Percentiles rank a stretch among this genome's conserved stretches.
These are phyloP conservation scores for Rallus crepitans DNA, from an alignment of 2,797 vertebrate species.

Conservation along the genomic window DNA sequence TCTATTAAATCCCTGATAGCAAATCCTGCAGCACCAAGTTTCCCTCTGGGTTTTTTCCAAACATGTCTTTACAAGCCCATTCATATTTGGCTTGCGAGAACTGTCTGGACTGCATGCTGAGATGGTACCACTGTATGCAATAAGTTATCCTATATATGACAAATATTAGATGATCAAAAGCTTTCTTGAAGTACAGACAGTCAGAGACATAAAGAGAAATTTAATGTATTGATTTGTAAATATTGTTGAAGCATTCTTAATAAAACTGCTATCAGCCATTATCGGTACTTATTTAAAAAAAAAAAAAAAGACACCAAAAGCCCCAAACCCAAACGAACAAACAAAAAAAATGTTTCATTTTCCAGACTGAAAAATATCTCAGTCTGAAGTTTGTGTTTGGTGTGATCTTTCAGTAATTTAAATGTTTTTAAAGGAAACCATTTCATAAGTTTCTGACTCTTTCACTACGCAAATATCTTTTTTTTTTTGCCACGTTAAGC, in stretches of 20 bases:
- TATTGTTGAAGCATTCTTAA: background rate
- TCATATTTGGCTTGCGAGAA: background rate
- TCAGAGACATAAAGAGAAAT: background rate
- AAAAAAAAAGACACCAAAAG: too few species aligned
- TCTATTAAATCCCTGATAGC: background rate
- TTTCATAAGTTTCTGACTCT: background rate
- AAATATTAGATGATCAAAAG: constrained; percentile 27
- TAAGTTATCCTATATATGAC: background rate
- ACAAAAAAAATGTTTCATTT: background rate
- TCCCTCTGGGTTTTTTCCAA: background rate
- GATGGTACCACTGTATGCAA: background rate
- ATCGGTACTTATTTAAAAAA: background rate
- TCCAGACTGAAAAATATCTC: background rate
- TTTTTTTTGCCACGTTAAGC: background rate
- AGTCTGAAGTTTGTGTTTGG: background rate
- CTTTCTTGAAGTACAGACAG: background rate
- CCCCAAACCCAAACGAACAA: background rate
- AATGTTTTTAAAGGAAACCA: background rate
- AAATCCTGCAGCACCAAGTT: background rate
- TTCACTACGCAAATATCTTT: background rate
- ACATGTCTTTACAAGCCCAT: constrained; percentile 27
- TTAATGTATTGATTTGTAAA: constrained; percentile 6
- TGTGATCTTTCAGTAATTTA: background rate
- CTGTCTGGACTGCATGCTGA: constrained; percentile 32
- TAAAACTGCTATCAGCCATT: background rate